Base-by-base conservation (phyloP, 1,140 invertebrate genomes). In the Belonocnema kinseyi region DNA sequence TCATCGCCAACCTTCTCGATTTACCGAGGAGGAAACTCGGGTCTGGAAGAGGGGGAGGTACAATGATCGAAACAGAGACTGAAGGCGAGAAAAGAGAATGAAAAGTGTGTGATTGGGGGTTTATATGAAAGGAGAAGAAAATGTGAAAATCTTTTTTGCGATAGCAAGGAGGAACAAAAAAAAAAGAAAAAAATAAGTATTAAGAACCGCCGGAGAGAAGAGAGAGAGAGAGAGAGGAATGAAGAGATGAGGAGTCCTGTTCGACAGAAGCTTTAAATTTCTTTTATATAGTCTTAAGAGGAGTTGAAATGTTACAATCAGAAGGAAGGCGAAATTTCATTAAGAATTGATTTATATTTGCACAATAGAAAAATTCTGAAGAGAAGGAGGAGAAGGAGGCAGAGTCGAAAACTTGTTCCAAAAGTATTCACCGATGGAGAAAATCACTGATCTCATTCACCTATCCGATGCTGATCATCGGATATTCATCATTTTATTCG, bases 1-100 rank as follows among this genome's bases (percentile, higher is more conserved):
- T 61, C 83, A 83, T 78, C 75, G 70, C 16, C n/a, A 40, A 40
- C 66, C 71, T 70, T 50, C 78, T 66, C 61, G 72, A 40, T 76
- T 74, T 72, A 75, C 40, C 72, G 74, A 75, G 75, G 71, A 72
- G 51, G 71, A 72, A 21, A 17, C 4, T 51, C 50, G 76, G 70
- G 51, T 50, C 26, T 52, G 5, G 26, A 50, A 61, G 19, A 40
- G 17, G 21, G 21, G 40, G 46, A 75, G 56, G 40, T 33, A n/a
- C 61, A 66, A 33, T 46, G 75, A 76, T 50, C 26, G 53, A 66
- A 66, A 40, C n/a, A 14, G 61, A 66, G 61, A 66, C 61, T 66
- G 61, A 66, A 66, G 74, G 46, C 11, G 21, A 58, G 13, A 71
- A 21, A 75, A 58, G 50, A 77, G 54, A 73, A 71, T 75, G 61